Evolutionary conservation across 1,140 invertebrate species (phyloP).

Genomic region (Drosophila tropicalis): DNA sequence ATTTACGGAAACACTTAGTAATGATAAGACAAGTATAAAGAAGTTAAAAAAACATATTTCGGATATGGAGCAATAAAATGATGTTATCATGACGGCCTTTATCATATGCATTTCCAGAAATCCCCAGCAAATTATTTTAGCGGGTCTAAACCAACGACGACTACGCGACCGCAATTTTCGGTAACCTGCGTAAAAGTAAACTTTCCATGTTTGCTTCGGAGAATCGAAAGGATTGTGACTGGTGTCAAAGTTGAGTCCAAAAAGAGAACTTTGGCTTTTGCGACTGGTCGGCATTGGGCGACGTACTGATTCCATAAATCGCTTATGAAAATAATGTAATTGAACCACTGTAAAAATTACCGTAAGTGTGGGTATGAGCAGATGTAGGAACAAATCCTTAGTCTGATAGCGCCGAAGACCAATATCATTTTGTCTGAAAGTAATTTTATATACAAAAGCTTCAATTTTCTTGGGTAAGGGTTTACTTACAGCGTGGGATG

Average conservation of each 20-base stretch:
- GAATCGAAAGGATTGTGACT: neutral
- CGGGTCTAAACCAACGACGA: slow-evolving; percentile 48
- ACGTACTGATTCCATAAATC: slow-evolving; percentile 65
- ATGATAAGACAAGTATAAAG: slow-evolving; percentile 90
- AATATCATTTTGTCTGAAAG: slow-evolving; percentile 93
- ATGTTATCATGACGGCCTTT: slow-evolving; percentile 92
- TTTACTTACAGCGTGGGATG: slow-evolving; percentile 89
- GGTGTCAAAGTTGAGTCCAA: neutral
- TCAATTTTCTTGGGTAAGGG: too few relatives aligned
- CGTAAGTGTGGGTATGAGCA: slow-evolving; percentile 95
- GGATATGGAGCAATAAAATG: slow-evolving; percentile 84
- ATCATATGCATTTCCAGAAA: slow-evolving; percentile 96
- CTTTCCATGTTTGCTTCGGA: slow-evolving; percentile 38
- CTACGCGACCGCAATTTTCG: slow-evolving; percentile 23
- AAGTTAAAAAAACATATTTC: slow-evolving; percentile 84
- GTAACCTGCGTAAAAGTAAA: slow-evolving; percentile 29
- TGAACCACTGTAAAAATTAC: slow-evolving; percentile 98
- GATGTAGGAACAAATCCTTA: slow-evolving; percentile 93
- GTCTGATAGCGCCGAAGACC: slow-evolving; percentile 94
- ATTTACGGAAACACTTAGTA: slow-evolving; percentile 88
- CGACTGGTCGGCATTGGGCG: slow-evolving; percentile 30
- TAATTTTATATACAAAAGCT: slow-evolving; percentile 32
- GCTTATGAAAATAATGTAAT: slow-evolving; percentile 96
- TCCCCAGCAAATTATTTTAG: slow-evolving; percentile 86
- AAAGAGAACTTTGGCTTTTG: neutral